These are phyloP conservation scores for Argyrosomus japonicus DNA, from an alignment of 2,113 vertebrate genomes.

Conservation along the genomic window DNA sequence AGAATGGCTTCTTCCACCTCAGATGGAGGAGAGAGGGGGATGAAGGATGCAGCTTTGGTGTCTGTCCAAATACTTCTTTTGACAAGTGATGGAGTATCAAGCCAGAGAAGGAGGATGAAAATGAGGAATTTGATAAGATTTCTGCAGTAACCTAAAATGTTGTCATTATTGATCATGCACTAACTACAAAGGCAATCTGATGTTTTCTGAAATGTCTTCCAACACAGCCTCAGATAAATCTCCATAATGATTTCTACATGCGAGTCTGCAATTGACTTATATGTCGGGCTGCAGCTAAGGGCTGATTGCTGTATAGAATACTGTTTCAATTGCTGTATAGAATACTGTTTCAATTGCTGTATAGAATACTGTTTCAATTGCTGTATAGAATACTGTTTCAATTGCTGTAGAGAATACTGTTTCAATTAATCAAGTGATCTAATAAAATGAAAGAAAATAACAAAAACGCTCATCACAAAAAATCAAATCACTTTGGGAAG, in stretches of 20 bases:
- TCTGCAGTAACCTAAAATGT: not conserved
- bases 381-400: no score
- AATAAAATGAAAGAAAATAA: not conserved
- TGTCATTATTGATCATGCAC: no score
- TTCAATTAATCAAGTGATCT: not conserved
- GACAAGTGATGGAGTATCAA: conserved; percentile 27
- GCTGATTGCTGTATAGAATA: no score
- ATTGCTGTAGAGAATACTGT: no score
- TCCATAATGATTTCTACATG: not conserved
- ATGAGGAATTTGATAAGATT: not conserved
- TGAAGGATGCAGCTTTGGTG: not conserved
- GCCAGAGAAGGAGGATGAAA: not conserved
- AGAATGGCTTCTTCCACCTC: conserved; percentile 16
- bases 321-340: not conserved
- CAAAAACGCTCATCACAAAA: not conserved
- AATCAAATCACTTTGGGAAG: no score
- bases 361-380: no score
- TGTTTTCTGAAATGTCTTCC: no score
- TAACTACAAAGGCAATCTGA: not conserved
- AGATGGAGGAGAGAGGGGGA: not conserved
- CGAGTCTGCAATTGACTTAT: not conserved
- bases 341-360: not conserved
- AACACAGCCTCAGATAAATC: not conserved
- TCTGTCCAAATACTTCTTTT: conserved; percentile 1
- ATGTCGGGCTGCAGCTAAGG: not conserved